Evolutionary conservation across 2,113 vertebrate genomes (phyloP), one percentile per base, ranked within the genome.

Genomic region (Caranx melampygus): DNA sequence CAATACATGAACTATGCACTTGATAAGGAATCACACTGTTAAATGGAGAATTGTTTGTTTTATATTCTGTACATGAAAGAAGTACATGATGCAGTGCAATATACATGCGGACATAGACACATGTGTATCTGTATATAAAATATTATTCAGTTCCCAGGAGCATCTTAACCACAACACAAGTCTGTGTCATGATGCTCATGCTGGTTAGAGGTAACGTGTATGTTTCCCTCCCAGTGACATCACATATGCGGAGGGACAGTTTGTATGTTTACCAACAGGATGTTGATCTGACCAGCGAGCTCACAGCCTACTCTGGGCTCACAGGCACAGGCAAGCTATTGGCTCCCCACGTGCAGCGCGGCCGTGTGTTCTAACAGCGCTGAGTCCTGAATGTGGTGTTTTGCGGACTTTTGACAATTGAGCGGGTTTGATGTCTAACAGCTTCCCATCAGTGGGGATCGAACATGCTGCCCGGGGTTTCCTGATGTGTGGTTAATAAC

Each of bases 241-340:
- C 92, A 84, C 89, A 84, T 81, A 68, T 86, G 85, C 90, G 73
- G 84, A 94, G 91, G 91, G 91, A 93, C 83, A 95, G 92, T 93
- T 64, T 95, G 51, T 95, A 91, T 94, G 95, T 96, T 79, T 96
- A 95, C 94, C 95, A 96, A 68, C 95, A 96, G 93, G 94, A 95
- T 80, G 95, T 96, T 89, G 95, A 95, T 94, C 93, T 96, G 92
- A 95, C 93, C 94, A 93, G 82, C 91, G 95, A 95, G 94, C 90
- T 85, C 92, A 83, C 90, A 78, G 92, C 84, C 84, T 84, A 81
- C 79, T 87, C 60, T 86, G 93, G 88, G 87, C 72, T 89, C 92
- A 84, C 88, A 76, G 91, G 91, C 85, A 95, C 95, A 96, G 95
- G 95, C 95, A 96, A 96, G 95, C 91, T 45, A 12, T 18, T 55